Percentiles rank a stretch among this genome's conserved stretches.
Conservation (phyloP, 2,888 invertebrate genomes). For the Drosophila tripunctata region DNA sequence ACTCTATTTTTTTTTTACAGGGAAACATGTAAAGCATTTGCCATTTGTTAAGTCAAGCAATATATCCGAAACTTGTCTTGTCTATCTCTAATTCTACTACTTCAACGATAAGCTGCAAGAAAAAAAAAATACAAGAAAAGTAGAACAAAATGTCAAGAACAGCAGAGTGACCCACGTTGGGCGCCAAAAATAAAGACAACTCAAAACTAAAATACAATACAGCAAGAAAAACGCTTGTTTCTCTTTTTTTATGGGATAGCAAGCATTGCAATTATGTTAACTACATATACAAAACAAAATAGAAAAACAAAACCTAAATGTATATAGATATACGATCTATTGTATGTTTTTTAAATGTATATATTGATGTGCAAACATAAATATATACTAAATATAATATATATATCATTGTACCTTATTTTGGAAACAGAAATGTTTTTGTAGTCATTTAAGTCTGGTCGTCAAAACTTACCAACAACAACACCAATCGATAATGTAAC, state of each 20-base stretch:
- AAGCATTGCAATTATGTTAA: slow-evolving; percentile 1
- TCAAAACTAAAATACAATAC: neutral
- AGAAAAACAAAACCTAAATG: slow-evolving; percentile 2
- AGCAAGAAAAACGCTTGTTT: neutral
- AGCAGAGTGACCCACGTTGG: slow-evolving; percentile 1
- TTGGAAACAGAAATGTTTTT: slow-evolving; percentile 68
- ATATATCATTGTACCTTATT: slow-evolving; percentile 77
- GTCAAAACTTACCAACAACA: slow-evolving; percentile 57
- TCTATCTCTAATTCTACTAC: neutral
- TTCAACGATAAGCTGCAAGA: neutral
- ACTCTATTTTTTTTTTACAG: slow-evolving; percentile 1
- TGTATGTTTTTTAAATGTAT: slow-evolving; percentile 38
- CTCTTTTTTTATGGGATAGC: neutral
- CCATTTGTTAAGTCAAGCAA: slow-evolving; percentile 48
- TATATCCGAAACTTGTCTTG: slow-evolving; percentile 17
- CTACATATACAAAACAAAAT: slow-evolving; percentile 7
- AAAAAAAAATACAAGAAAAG: neutral
- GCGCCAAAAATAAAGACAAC: slow-evolving; percentile 16
- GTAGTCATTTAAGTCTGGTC: slow-evolving; percentile 77
- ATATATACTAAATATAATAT: slow-evolving; percentile 17
- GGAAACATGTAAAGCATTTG: slow-evolving; percentile 50
- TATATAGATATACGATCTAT: slow-evolving; percentile 18
- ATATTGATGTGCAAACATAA: too few species aligned
- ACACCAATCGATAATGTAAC: slow-evolving; percentile 68
- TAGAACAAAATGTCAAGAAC: too few species aligned